phyloP scores from a whole-genome alignment of 2,113 vertebrate species.

The Pelmatolapia mariae region DNA sequence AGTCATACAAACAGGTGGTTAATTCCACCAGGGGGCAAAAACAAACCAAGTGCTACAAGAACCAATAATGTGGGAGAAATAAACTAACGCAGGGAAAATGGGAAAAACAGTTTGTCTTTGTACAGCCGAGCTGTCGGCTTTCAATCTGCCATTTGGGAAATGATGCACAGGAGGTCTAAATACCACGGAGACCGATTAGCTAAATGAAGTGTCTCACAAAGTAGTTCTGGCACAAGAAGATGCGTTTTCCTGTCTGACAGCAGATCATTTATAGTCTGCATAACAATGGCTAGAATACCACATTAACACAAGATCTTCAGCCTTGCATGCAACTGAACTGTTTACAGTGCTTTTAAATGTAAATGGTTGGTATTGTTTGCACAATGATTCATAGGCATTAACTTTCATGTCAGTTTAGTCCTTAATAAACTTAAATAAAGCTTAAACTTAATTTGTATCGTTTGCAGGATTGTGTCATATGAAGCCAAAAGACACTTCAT shows the following conservation, averaged over 20 bases:
- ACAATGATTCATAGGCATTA: background rate
- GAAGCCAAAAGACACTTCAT: background rate
- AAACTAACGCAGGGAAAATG: background rate
- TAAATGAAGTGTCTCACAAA: background rate
- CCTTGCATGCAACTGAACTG: background rate
- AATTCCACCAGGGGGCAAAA: background rate
- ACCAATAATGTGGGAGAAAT: background rate
- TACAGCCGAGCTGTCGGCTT: background rate
- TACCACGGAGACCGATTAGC: background rate
- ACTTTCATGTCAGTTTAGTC: background rate
- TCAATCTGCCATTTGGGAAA: background rate
- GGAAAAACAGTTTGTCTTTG: background rate
- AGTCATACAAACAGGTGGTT: background rate
- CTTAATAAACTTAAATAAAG: background rate
- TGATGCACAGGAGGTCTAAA: background rate
- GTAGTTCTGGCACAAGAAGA: background rate
- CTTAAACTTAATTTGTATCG: background rate
- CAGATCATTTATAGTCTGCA: background rate
- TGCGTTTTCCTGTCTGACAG: background rate
- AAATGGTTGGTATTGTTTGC: background rate
- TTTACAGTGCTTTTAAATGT: background rate
- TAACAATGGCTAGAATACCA: too few species aligned
- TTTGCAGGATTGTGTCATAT: background rate
- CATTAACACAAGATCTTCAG: background rate
- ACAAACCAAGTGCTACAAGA: background rate